Conservation (phyloP, 2,113 vertebrate genomes). For the Mesitornis unicolor region DNA sequence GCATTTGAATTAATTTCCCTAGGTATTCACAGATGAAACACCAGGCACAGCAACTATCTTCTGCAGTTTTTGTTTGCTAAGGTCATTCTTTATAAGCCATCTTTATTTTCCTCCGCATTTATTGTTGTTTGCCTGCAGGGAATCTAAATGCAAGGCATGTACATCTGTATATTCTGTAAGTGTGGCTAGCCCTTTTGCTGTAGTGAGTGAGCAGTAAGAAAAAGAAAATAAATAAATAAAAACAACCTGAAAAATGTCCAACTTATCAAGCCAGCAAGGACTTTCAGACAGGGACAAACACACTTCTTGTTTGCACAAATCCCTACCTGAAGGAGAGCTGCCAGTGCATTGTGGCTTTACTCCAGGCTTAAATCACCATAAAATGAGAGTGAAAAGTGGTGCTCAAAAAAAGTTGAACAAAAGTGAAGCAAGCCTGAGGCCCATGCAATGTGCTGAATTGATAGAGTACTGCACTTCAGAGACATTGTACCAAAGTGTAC, state of each 20-base stretch:
- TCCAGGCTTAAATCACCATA: background rate
- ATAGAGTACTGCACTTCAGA: background rate
- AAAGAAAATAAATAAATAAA: slow-evolving; percentile 9
- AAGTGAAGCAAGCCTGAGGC: background rate
- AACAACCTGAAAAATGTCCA: background rate
- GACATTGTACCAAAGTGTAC: background rate
- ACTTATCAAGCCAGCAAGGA: background rate
- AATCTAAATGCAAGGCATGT: background rate
- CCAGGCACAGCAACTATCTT: background rate
- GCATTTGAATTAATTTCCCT: background rate
- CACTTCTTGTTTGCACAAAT: background rate
- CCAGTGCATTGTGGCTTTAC: background rate
- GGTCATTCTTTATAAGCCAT: slow-evolving; percentile 38
- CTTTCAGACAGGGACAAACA: background rate
- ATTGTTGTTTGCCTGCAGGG: background rate
- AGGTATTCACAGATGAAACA: background rate
- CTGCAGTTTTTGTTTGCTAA: slow-evolving; percentile 23
- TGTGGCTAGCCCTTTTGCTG: background rate
- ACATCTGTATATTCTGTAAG: background rate
- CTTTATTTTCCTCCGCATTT: background rate
- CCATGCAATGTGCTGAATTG: background rate
- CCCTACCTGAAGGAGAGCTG: background rate
- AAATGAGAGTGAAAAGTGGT: background rate
- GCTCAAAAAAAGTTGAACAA: background rate
- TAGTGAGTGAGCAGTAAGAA: background rate